phyloP scores from a whole-genome alignment of 2,888 invertebrate genomes.

The Thereva unica region DNA sequence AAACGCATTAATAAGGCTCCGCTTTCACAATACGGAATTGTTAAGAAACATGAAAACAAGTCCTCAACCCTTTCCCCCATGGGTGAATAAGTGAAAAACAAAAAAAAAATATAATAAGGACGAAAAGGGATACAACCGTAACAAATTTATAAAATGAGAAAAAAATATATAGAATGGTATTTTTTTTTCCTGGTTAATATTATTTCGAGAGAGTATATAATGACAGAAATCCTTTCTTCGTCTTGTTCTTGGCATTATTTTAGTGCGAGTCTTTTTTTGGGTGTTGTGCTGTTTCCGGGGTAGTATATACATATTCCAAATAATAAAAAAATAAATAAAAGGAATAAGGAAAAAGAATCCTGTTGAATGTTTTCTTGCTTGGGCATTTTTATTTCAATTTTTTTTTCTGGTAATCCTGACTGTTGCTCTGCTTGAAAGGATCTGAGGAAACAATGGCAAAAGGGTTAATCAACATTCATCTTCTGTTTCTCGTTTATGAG shows the following conservation, averaged over 20 bases:
- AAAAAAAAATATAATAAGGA: neutral
- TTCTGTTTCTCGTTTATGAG: too few relatives aligned
- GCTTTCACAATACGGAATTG: too few relatives aligned
- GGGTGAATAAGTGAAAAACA: too few relatives aligned
- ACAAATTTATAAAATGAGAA: conserved; percentile 1
- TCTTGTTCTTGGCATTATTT: too few relatives aligned
- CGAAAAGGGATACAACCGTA: conserved; percentile 5
- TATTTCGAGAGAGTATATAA: too few relatives aligned
- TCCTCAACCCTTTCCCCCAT: too few relatives aligned
- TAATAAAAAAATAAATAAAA: neutral
- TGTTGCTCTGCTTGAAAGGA: neutral
- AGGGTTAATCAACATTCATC: conserved; percentile 1
- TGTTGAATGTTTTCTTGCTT: neutral
- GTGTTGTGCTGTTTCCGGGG: neutral
- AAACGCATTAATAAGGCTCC: too few relatives aligned
- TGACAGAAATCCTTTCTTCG: too few relatives aligned
- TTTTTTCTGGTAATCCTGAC: neutral
- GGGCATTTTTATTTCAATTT: neutral
- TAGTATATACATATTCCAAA: neutral
- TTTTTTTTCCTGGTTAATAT: neutral
- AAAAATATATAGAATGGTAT: neutral
- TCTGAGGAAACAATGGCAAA: neutral
- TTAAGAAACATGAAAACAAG: too few relatives aligned
- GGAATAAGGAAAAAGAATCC: neutral
- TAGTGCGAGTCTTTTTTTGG: neutral